Conservation (phyloP, 1,140 invertebrate genomes). For the Brachionus sp. region DNA sequence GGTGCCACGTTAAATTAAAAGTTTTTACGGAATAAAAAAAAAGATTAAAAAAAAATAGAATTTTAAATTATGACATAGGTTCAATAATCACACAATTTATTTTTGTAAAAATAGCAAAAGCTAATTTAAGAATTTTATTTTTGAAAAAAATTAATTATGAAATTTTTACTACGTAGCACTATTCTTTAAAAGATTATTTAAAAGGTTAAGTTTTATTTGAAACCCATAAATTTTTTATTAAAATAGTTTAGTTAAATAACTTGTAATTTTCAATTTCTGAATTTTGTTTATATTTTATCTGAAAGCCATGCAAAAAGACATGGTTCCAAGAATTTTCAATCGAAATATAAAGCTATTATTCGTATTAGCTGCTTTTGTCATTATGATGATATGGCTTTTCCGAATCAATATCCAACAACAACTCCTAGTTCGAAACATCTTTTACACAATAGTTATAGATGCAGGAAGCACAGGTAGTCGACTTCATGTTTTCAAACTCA, state of each 20-base stretch:
- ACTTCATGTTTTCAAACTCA: slow-evolving; percentile 68
- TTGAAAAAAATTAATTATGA: too few species aligned
- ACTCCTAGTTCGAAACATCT: background rate
- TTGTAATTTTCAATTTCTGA: background rate
- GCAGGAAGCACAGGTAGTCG: slow-evolving; percentile 90
- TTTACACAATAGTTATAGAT: slow-evolving; percentile 86
- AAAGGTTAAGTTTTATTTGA: slow-evolving; percentile 26
- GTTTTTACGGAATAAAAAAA: too few species aligned
- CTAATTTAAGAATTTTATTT: too few species aligned
- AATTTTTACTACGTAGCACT: background rate
- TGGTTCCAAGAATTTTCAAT: slow-evolving; percentile 9
- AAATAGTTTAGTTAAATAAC: background rate
- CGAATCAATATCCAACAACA: background rate
- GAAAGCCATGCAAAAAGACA: slow-evolving; percentile 6
- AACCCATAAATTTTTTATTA: background rate
- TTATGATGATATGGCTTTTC: background rate
- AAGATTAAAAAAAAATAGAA: too few species aligned
- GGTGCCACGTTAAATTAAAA: background rate
- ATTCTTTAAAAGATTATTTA: background rate
- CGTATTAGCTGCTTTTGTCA: background rate
- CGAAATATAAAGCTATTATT: background rate
- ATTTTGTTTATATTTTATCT: background rate
- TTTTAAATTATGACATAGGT: too few species aligned
- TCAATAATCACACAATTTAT: too few species aligned
- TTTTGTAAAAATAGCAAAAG: too few species aligned